phyloP scores from a whole-genome alignment of 2,797 vertebrate species.

The Sylvilagus floridanus region DNA sequence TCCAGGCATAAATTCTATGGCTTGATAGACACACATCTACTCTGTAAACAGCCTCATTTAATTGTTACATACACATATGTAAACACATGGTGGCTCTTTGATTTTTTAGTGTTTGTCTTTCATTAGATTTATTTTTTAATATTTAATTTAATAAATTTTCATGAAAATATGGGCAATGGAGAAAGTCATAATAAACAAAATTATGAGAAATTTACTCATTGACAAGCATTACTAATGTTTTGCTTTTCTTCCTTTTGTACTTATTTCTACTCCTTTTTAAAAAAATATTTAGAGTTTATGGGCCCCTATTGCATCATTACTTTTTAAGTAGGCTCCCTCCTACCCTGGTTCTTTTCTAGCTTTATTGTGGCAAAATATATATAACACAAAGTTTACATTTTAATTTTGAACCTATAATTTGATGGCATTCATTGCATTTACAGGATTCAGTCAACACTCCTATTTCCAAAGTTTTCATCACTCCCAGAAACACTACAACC shows the following conservation, averaged over 20 bases:
- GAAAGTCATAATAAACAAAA: conserved; percentile 15
- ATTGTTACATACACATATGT: background rate
- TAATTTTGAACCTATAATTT: too few relatives aligned
- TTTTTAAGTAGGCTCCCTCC: background rate
- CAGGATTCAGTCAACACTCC: too few relatives aligned
- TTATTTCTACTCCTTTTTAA: background rate
- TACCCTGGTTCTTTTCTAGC: background rate
- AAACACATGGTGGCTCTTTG: background rate
- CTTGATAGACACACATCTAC: background rate
- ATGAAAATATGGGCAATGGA: background rate
- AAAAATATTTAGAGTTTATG: background rate
- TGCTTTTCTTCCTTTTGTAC: background rate
- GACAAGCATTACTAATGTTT: background rate
- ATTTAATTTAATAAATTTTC: background rate
- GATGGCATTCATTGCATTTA: too few relatives aligned
- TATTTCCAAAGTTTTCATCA: too few relatives aligned
- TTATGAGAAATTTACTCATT: background rate
- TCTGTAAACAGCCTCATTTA: background rate
- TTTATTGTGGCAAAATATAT: background rate
- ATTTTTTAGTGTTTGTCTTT: background rate
- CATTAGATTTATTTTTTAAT: background rate
- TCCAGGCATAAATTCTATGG: background rate
- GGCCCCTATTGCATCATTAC: background rate
- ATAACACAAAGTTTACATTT: background rate
- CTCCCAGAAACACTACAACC: too few relatives aligned